These are phyloP conservation scores for Tipula lateralis DNA, from an alignment of 2,888 invertebrate species.

Conservation along the genomic window DNA sequence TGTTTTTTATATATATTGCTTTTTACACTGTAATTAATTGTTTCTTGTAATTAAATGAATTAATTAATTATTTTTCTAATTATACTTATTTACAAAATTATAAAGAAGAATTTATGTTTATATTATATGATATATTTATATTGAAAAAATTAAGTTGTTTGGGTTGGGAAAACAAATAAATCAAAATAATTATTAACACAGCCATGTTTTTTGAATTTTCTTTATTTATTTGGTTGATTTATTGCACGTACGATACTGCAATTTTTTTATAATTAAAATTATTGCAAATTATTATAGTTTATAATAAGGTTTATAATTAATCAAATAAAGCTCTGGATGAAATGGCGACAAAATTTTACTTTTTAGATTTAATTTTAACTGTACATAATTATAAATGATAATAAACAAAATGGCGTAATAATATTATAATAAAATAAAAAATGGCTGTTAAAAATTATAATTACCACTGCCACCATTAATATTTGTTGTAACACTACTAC, in stretches of 20 bases:
- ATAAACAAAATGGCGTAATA: not conserved
- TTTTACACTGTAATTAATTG: not conserved
- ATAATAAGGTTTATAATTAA: not conserved
- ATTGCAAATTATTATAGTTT: not conserved
- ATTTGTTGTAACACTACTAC: conserved; percentile 50
- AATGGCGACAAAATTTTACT: not conserved
- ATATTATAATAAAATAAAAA: not conserved
- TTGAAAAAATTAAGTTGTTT: not conserved
- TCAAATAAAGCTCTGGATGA: not conserved
- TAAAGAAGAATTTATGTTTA: not conserved
- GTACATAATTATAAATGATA: not conserved
- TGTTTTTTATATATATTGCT: not conserved
- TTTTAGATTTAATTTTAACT: not conserved
- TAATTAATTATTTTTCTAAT: not conserved
- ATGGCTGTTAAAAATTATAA: conserved; percentile 36
- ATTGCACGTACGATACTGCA: not conserved
- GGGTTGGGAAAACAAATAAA: not conserved
- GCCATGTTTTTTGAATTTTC: not conserved
- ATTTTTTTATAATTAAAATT: not conserved
- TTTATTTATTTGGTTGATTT: not conserved
- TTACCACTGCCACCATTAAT: conserved; percentile 43
- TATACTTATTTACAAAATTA: not conserved
- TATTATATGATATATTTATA: not conserved
- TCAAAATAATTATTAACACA: not conserved
- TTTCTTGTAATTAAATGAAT: not conserved